Percentiles rank a stretch among this genome's conserved stretches.
Evolutionary conservation across 2,797 vertebrate species (phyloP).

Genomic region (Prunella strophiata): DNA sequence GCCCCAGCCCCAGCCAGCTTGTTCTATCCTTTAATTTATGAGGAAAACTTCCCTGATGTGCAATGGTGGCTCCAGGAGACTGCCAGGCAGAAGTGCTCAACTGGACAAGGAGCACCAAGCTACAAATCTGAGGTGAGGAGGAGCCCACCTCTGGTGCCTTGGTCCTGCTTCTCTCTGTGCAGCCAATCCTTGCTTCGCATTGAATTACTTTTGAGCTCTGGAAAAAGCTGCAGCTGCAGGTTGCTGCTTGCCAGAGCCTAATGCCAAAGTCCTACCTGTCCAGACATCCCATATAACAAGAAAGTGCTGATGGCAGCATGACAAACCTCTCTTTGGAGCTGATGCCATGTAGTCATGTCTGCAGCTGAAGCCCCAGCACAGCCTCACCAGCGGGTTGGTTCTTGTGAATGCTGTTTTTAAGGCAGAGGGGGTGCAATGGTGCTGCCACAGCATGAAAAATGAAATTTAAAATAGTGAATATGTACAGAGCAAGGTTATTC

Average conservation of each 20-base stretch:
- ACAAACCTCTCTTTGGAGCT: slow-evolving; percentile 35
- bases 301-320: slow-evolving; percentile 65
- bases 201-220: slow-evolving; percentile 30
- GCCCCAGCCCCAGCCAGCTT: not conserved
- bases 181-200: not conserved
- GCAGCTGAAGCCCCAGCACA: slow-evolving; percentile 2
- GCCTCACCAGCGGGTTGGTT: not conserved
- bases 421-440: not conserved
- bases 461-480: not conserved
- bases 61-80: not conserved
- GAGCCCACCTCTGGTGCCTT: not conserved
- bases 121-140: not conserved
- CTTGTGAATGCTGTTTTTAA: not conserved
- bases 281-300: slow-evolving; percentile 59
- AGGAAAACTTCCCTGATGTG: not conserved
- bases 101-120: not conserved
- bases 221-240: slow-evolving; percentile 69
- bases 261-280: slow-evolving; percentile 59
- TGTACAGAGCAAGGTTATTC: not conserved
- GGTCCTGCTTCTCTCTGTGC: not conserved
- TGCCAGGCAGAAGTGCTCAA: not conserved
- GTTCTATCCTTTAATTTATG: not conserved
- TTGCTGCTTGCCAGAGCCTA: slow-evolving; percentile 66
- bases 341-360: slow-evolving; percentile 7
- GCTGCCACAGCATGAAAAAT: not conserved